These are phyloP conservation scores for Dryomyza anilis DNA, from an alignment of 2,888 invertebrate genomes.

Conservation along the genomic window DNA sequence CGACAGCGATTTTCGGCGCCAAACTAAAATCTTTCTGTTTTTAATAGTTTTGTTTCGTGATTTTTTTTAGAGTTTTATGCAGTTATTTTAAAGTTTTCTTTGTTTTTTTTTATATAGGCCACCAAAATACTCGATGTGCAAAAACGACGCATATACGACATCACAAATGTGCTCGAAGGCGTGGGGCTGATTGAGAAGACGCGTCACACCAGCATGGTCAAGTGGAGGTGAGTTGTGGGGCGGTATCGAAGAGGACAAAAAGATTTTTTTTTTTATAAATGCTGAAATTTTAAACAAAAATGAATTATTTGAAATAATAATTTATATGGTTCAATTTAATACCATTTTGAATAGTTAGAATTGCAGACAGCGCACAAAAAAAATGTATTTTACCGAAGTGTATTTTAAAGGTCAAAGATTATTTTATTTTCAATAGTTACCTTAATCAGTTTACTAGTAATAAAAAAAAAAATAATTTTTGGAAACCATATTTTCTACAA, in stretches of 20 bases:
- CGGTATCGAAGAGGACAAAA: neutral
- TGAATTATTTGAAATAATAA: too few species aligned
- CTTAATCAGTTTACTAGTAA: neutral
- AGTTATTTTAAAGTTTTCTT: constrained; percentile 1
- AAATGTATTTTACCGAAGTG: too few species aligned
- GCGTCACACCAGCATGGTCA: constrained; percentile 75
- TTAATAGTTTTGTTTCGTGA: neutral
- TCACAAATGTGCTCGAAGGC: constrained; percentile 81
- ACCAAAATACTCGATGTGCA: constrained; percentile 78
- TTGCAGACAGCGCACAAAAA: too few species aligned
- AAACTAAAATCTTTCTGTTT: constrained; percentile 12
- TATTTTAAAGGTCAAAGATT: too few species aligned
- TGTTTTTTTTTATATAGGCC: constrained; percentile 66
- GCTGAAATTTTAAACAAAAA: neutral
- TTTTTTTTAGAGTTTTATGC: neutral
- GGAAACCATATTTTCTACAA: too few species aligned
- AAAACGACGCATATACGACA: constrained; percentile 80
- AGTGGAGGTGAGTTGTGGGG: constrained; percentile 71
- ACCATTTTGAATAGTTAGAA: too few species aligned
- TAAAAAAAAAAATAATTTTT: neutral
- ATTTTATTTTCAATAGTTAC: neutral
- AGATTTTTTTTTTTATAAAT: neutral
- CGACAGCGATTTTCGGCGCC: constrained; percentile 25
- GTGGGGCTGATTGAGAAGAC: constrained; percentile 81
- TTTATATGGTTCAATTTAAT: too few species aligned